phyloP scores from a whole-genome alignment of 2,888 invertebrate genomes.

The Trichopria drosophilae region DNA sequence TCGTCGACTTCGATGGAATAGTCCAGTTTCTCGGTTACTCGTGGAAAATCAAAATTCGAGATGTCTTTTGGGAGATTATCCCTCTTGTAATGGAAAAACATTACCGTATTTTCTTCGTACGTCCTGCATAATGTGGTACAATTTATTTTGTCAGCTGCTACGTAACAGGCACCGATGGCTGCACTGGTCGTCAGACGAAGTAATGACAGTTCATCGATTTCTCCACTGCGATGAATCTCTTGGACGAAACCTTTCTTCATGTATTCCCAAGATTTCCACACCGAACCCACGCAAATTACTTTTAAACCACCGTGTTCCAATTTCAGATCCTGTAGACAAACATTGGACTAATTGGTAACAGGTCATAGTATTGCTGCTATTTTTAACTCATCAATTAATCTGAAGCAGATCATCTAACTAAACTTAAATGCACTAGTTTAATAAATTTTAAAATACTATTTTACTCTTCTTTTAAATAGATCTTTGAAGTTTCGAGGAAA shows the following conservation, averaged over 20 bases:
- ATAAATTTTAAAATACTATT: background rate
- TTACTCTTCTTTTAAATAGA: too few relatives aligned
- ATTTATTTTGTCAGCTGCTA: conserved; percentile 74
- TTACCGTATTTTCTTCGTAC: conserved; percentile 69
- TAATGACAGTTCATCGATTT: conserved; percentile 65
- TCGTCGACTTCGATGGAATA: too few relatives aligned
- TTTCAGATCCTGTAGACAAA: conserved; percentile 59
- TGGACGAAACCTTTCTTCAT: conserved; percentile 72
- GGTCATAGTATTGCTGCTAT: background rate
- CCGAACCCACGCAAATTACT: conserved; percentile 90
- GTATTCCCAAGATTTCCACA: conserved; percentile 90
- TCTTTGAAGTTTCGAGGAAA: too few relatives aligned
- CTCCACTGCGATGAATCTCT: conserved; percentile 60
- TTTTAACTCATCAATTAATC: background rate
- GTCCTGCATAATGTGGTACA: conserved; percentile 68
- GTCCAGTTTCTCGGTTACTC: too few relatives aligned
- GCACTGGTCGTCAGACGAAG: conserved; percentile 73
- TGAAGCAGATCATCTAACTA: too few relatives aligned
- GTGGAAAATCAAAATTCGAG: too few relatives aligned
- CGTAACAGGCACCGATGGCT: conserved; percentile 84
- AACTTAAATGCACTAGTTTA: too few relatives aligned
- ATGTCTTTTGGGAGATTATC: conserved; percentile 34
- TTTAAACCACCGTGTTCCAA: conserved; percentile 65
- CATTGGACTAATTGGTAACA: too few relatives aligned
- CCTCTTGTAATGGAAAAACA: conserved; percentile 66